Base-by-base conservation (phyloP, 2,888 invertebrate genomes). In the Meiosimyza decipiens region DNA sequence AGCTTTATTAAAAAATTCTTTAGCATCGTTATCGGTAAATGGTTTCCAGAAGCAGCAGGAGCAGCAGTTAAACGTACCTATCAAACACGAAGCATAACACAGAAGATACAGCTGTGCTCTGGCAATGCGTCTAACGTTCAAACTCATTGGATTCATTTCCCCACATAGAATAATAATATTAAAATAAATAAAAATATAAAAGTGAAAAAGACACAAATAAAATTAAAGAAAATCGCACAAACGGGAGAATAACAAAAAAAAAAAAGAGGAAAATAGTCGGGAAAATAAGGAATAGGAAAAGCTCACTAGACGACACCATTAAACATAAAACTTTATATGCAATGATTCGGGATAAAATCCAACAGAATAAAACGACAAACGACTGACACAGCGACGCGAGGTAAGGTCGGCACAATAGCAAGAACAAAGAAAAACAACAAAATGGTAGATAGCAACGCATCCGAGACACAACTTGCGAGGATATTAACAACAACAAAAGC, bases 21-120 rank as follows among this genome's bases (percentile, higher is more conserved):
- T 67, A 49, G 74, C 74, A 78, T 77, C 79, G 79, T 79, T 79
- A 78, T 71, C 59, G 71, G 73, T 73, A 69, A 71, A 62, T 73
- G 67, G 73, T 75, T 76, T 75, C 75, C 71, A 67, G 33, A 15
- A 66, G 50, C 64, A 18, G 16, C 63, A 40, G n/a, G n/a, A n/a
- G 9, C 63, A 40, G 22, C 64, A 64, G 51, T 18, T 9, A 15
- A 50, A 51, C 12, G 13, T n/a, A 49, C 47, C 47, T 18, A 50
- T 12, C 3, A 40, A 63, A 60, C 13, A 62, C 1, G 22, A 33
- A 66, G 55, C 54, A 40, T 18, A 15, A 18, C 15, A 67, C 22
- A 47, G 47, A 67, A 40, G 40, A 7, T 40, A 40, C 40, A 40
- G 40, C 40, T 40, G n/a, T n/a, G 40, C 40, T 40, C 22, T 22